Base-by-base conservation (phyloP, 2,888 invertebrate species). In the Nineta flava region DNA sequence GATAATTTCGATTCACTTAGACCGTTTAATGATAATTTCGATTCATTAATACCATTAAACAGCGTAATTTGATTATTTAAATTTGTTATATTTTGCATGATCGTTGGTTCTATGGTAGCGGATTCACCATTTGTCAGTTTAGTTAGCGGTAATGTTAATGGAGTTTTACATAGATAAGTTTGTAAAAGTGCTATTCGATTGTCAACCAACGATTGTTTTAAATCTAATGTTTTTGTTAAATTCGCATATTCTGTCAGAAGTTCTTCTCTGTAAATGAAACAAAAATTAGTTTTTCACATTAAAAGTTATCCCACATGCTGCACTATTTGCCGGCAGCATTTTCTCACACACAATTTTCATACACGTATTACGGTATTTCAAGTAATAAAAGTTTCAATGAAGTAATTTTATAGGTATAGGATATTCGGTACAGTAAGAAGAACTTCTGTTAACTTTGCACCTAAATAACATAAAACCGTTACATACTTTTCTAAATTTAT, bases 221-320 rank as follows among this genome's bases (percentile, higher is more conserved):
- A 38, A 38, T 38, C 15, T 38, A 38, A 38, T 13, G n/a, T 38
- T n/a, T 38, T 15, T 38, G 38, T 38, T 41, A 82, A 60, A 57
- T 77, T 73, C n/a, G 76, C 71, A 57, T 81, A 82, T 60, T 80
- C 79, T 56, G 74, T 73, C 58, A 76, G 70, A 56, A 79, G 71
- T 62, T 75, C 74, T 51, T 68, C 68, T 44, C 79, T 35, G 35
- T n/a, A 35, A 35, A 13, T 12, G 19, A 47, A 32, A 21, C 38
- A 40, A 38, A 40, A 40, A 31, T 40, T 26, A 9, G n/a, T n/a
- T n/a, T n/a, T n/a, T n/a, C n/a, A n/a, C n/a, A n/a, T n/a, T n/a
- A n/a, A n/a, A n/a, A n/a, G n/a, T n/a, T n/a, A n/a, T n/a, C n/a
- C n/a, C n/a, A n/a, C n/a, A n/a, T n/a, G n/a, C n/a, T n/a, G n/a